phyloP scores from a whole-genome alignment of 2,888 invertebrate genomes.

The Apamea anceps region DNA sequence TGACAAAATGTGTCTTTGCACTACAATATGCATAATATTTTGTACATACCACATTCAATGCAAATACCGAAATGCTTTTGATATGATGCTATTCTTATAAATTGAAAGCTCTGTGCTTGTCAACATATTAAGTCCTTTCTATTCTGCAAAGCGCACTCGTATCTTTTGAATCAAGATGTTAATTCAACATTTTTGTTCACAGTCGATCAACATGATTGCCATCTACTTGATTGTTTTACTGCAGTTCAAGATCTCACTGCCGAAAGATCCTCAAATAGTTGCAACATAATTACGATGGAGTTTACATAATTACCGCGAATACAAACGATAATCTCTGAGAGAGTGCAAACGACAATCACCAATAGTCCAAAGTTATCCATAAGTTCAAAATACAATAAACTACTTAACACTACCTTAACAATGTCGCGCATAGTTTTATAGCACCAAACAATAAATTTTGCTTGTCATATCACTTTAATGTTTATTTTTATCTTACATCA shows the following conservation, averaged over 20 bases:
- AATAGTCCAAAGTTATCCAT: too few species aligned
- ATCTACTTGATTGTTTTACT: slow-evolving; percentile 92
- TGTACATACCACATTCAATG: neutral
- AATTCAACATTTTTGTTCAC: slow-evolving; percentile 67
- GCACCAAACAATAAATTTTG: neutral
- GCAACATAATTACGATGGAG: slow-evolving; percentile 22
- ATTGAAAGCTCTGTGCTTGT: neutral
- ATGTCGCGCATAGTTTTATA: neutral
- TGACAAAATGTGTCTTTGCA: neutral
- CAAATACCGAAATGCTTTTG: neutral
- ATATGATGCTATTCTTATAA: neutral
- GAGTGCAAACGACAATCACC: neutral
- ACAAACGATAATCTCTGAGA: too few species aligned
- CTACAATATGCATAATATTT: neutral
- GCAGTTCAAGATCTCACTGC: slow-evolving; percentile 92
- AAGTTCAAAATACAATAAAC: neutral
- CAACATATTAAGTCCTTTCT: neutral
- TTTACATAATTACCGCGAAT: neutral
- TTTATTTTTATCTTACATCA: neutral
- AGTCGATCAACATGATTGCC: slow-evolving; percentile 92
- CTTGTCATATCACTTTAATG: neutral
- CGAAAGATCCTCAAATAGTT: slow-evolving; percentile 77
- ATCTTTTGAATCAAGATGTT: neutral
- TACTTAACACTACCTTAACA: too few species aligned
- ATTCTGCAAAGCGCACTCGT: neutral